Evolutionary conservation across 2,888 invertebrate species (phyloP), one percentile per base, ranked within the genome.

Genomic region (Diloba caeruleocephala): DNA sequence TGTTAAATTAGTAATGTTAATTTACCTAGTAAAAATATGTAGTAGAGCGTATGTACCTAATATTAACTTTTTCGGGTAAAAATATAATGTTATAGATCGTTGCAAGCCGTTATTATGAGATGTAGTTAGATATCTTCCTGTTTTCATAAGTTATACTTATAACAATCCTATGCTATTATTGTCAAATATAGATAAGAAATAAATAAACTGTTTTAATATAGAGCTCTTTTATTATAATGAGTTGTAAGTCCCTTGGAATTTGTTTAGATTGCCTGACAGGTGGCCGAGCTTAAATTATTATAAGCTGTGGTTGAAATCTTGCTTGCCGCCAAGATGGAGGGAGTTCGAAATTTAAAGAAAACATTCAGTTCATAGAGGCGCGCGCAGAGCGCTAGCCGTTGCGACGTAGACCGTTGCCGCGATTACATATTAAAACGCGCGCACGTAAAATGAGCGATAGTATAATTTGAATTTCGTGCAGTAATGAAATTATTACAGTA

Each of bases 281-380:
- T 60, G 59, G 39, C 34, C 34, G 45, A 66, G 66, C 66, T 61
- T 64, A n/a, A n/a, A n/a, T n/a, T n/a, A n/a, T n/a, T n/a, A 31
- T 37, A 58, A 51, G 71, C 53, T 71, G 17, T 56, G 46, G 56
- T 42, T 37, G 51, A 56, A 57, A 56, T 51, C 32, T 41, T 66
- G 62, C 36, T 41, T 59, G 55, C 44, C 48, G 61, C 44, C 60
- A 42, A 62, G 68, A 71, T 64, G 74, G 74, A 36, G 74, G 74
- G 71, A 74, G 68, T 64, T 61, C 46, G 64, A 55, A 71, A 52
- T 71, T 77, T 64, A 74, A 83, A 79, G 78, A 84, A 84, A 82
- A 79, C 71, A 84, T 76, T 87, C 87, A 90, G 90, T 90, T 71
- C 79, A 80, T 82, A 88, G 82, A 83, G 60, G 78, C 81, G 73